These are phyloP conservation scores for Polyommatus icarus DNA, from an alignment of 2,888 invertebrate genomes.

Conservation along the genomic window DNA sequence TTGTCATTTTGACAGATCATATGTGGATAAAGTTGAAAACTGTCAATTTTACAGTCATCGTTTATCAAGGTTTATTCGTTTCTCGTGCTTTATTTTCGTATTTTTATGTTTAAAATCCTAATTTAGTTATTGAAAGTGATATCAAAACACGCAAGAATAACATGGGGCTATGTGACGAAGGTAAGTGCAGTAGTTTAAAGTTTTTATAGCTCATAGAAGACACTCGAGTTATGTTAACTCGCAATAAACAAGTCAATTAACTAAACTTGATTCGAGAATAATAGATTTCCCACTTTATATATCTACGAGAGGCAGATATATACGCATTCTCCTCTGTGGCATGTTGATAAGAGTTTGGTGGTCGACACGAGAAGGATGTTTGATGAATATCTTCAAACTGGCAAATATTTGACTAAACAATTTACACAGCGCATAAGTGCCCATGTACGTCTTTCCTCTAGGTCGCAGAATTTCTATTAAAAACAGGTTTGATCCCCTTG, in stretches of 20 bases:
- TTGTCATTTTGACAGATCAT: conserved; percentile 22
- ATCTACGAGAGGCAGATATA: not conserved
- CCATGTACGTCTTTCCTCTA: conserved; percentile 25
- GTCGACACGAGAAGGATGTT: not conserved
- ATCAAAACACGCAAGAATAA: conserved; percentile 41
- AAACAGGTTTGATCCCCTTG: conserved; percentile 66
- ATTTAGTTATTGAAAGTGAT: conserved; percentile 30
- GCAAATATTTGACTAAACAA: conserved; percentile 22
- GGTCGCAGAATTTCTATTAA: conserved; percentile 58
- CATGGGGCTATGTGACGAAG: conserved; percentile 73
- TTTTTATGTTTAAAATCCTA: conserved; percentile 18
- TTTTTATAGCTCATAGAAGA: not conserved
- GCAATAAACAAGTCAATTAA: conserved; percentile 69
- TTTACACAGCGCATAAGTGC: conserved; percentile 17
- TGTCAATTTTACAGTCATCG: conserved; percentile 26
- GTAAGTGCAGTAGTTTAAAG: conserved; percentile 51
- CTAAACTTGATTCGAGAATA: conserved; percentile 43
- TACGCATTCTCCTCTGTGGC: not conserved
- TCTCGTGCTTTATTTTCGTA: conserved; percentile 8
- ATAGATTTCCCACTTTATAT: conserved; percentile 35
- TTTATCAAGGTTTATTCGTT: not conserved
- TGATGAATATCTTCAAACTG: conserved; percentile 18
- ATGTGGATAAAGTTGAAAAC: not conserved
- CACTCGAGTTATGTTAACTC: conserved; percentile 36
- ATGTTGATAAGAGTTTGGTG: not conserved